Evolutionary conservation across 1,140 invertebrate species (phyloP), one percentile per base, ranked within the genome.

Genomic region (Drosophila biarmipes): DNA sequence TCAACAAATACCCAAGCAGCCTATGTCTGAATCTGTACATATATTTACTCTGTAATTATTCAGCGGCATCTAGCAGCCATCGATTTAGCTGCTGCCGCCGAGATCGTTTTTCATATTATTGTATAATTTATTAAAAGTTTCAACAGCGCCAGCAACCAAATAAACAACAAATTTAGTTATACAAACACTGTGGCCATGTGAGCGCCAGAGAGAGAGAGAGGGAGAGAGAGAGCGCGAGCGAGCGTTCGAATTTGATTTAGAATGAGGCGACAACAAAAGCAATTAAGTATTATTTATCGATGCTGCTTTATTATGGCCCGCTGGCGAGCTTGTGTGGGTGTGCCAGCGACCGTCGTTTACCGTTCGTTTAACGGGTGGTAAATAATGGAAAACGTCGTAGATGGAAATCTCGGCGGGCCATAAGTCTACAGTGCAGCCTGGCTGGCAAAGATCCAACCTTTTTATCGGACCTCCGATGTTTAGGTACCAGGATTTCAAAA

Each of bases 51-150:
- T 81, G 84, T 84, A 87, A 87, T 89, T 87, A 84, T 87, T 80
- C 84, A 84, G 77, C 74, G 78, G 68, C 46, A 77, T 59, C 66
- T 48, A 48, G 48, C 38, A 45, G 53, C 74, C 68, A 81, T 81
- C 78, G 75, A 82, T 81, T 79, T 69, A 64, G 75, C 75, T 62
- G 45, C 64, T 59, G 57, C 68, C n/a, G 46, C 49, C 21, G 27
- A 66, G 71, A 66, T 68, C 68, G 80, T 75, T 84, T 85, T 69
- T 82, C 80, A 75, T 82, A 78, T 87, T 81, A 87, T 86, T 86
- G 59, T 78, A 78, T 89, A 87, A 89, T 87, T 87, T 89, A 87
- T 87, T 87, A 87, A 87, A 89, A 84, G 77, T 58, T 69, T 68
- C 53, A 80, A 73, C 78, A 73, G 52, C 34, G 51, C 38, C 74